phyloP scores from a whole-genome alignment of 2,113 vertebrate species.

The Copsychus sechellarum region DNA sequence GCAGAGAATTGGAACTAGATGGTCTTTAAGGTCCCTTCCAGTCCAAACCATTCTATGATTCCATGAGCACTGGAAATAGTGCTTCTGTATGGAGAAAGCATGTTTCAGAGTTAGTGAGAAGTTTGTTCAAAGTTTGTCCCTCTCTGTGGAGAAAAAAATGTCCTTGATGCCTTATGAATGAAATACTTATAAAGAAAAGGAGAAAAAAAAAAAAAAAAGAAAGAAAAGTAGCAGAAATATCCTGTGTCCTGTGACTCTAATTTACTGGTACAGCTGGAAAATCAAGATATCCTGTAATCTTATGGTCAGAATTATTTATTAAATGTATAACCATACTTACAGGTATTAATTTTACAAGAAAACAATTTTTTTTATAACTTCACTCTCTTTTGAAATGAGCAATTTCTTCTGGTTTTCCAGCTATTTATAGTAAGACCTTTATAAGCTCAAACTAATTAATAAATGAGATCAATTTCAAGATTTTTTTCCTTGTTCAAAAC shows the following conservation, averaged over 20 bases:
- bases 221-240: neutral
- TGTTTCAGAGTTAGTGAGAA: neutral
- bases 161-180: neutral
- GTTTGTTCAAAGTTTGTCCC: neutral
- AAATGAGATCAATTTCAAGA: conserved; percentile 80
- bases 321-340: conserved; percentile 6
- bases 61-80: neutral
- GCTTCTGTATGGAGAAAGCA: neutral
- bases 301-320: neutral
- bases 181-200: neutral
- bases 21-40: neutral
- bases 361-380: conserved; percentile 57
- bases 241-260: neutral
- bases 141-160: neutral
- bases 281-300: neutral
- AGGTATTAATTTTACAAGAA: conserved; percentile 59
- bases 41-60: neutral
- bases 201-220: neutral
- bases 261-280: neutral
- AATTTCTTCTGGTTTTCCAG: conserved; percentile 68
- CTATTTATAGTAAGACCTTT: conserved; percentile 83
- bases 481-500: conserved; percentile 73
- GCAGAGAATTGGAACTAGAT: neutral
- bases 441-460: conserved; percentile 81
- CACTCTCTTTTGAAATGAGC: conserved; percentile 64